Percentiles rank a stretch among this genome's conserved stretches.
Evolutionary conservation across 2,797 vertebrate genomes (phyloP).

Genomic region (Chloroceryle inda): DNA sequence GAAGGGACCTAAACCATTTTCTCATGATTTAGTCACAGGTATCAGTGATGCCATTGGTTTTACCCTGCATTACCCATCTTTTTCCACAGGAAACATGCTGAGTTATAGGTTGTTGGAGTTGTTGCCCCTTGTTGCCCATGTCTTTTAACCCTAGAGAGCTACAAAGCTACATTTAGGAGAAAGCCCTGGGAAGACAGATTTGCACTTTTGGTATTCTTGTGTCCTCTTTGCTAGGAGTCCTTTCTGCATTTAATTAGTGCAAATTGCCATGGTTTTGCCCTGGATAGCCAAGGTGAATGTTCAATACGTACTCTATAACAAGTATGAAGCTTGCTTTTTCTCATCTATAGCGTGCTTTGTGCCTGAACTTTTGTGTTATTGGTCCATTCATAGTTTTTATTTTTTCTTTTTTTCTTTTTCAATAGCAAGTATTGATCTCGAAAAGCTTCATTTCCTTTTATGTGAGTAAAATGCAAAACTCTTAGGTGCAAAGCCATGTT

Average conservation of each 20-base stretch:
- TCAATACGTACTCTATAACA: not conserved
- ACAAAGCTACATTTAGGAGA: not conserved
- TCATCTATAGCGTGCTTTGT: not conserved
- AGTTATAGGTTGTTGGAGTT: not conserved
- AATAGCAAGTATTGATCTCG: not conserved
- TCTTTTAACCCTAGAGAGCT: not conserved
- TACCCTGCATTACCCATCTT: not conserved
- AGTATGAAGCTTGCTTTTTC: not conserved
- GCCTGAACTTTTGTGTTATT: not conserved
- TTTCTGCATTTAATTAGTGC: not conserved
- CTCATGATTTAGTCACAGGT: not conserved
- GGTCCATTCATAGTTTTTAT: not conserved
- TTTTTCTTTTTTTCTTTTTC: too few relatives aligned
- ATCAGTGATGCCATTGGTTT: not conserved
- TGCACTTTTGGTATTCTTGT: not conserved
- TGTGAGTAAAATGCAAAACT: not conserved
- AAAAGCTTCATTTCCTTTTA: not conserved
- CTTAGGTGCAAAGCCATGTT: not conserved
- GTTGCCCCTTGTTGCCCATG: not conserved
- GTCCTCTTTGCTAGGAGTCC: not conserved
- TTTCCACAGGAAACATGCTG: not conserved
- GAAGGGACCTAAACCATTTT: too few relatives aligned
- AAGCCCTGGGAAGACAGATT: not conserved
- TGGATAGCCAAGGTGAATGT: not conserved
- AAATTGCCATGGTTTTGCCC: not conserved